Conservation (phyloP, 1,140 invertebrate species). For the Lepidotrigona ventralis region DNA sequence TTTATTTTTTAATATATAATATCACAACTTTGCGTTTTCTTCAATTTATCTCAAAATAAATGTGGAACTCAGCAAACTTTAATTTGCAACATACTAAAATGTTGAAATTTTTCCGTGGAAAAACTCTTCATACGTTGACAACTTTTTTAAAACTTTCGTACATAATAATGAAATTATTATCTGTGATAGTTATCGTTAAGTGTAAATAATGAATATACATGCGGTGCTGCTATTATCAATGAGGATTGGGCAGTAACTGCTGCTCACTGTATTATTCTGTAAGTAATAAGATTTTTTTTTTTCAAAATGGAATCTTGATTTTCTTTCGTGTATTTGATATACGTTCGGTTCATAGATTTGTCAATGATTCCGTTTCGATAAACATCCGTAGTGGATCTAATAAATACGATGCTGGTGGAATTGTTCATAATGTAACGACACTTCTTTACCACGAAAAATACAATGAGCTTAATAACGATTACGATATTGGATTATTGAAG, state of each 20-base stretch:
- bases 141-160: no score
- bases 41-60: no score
- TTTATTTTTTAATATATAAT: neutral
- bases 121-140: no score
- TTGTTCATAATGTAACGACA: constrained; percentile 63
- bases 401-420: constrained; percentile 63
- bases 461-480: constrained; percentile 73
- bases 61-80: no score
- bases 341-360: neutral
- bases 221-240: constrained; percentile 79
- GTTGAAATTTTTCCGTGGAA: no score
- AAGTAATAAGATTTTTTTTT: constrained; percentile 29
- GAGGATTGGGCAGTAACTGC: constrained; percentile 78
- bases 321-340: neutral
- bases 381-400: constrained; percentile 69
- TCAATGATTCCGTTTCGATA: constrained; percentile 3
- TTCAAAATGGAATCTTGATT: neutral
- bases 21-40: no score
- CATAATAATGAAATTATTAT: constrained; percentile 14
- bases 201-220: constrained; percentile 67
- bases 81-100: no score
- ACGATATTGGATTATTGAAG: constrained; percentile 80
- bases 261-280: constrained; percentile 78
- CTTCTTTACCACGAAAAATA: constrained; percentile 75
- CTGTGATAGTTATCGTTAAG: constrained; percentile 70